Conservation (phyloP, 2,113 vertebrate genomes). For the Solenodon paradoxus region DNA sequence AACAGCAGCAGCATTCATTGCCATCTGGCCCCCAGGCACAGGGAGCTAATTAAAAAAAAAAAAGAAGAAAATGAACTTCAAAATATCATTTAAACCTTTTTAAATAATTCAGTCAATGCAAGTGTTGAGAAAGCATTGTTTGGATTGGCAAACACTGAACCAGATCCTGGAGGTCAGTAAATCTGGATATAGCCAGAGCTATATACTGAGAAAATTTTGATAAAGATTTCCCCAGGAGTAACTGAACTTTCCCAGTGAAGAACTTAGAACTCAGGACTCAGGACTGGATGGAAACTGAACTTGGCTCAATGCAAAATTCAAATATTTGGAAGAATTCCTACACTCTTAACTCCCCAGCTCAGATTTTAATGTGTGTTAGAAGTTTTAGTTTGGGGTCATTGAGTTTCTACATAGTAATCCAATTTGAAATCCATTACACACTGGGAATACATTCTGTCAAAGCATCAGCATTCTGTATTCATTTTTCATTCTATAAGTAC, state of each 20-base stretch:
- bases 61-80: background rate
- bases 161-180: background rate
- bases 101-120: slow-evolving; percentile 39
- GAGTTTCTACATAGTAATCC: background rate
- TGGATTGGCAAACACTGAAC: background rate
- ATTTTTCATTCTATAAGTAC: slow-evolving; percentile 50
- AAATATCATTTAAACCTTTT: slow-evolving; percentile 59
- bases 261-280: background rate
- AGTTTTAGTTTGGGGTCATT: background rate
- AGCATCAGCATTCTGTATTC: slow-evolving; percentile 3
- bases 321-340: background rate
- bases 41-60: slow-evolving; percentile 1
- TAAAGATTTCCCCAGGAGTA: background rate
- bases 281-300: background rate
- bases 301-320: background rate
- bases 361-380: background rate
- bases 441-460: background rate
- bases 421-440: background rate
- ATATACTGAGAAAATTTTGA: background rate
- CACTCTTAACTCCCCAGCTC: background rate
- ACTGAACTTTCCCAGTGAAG: background rate
- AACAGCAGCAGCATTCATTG: background rate
- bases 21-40: slow-evolving; percentile 33
- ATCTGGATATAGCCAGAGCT: background rate
- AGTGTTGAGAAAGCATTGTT: slow-evolving; percentile 19